Base-by-base conservation (phyloP, 2,113 vertebrate species). In the Dunckerocampus dactyliophorus region DNA sequence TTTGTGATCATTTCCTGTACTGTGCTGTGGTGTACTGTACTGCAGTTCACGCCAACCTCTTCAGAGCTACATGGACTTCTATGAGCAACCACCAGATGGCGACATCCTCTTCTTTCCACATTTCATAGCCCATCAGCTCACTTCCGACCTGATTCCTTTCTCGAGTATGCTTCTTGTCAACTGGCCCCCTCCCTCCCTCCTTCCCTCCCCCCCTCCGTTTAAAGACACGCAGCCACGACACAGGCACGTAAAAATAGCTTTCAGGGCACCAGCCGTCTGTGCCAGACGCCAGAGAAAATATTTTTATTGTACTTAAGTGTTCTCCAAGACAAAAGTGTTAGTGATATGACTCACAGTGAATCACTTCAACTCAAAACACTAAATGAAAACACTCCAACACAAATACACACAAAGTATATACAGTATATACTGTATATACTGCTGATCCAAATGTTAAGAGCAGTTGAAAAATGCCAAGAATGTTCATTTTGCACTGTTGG, bases 81-180 rank as follows among this genome's bases (percentile, higher is more conserved):
- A 13, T 49, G 0, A 22, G 5, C 9, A 0, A n/a, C 85, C 87
- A 89, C 80, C 75, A 85, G 87, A 85, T 85, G 85, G 85, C 75
- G 15, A 73, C 74, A 65, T 80, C 55, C 61, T 24, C 85, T 71
- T 74, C 65, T 50, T 31, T 47, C 3, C 62, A 63, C 62, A 20
- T 51, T 63, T 62, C 60, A 21, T 54, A n/a, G 8, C 15, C 49
- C 20, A 64, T 55, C 16, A 46, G 42, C 45, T 28, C 28, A n/a
- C 19, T 42, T 56, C 1, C n/a, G 11, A 15, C 17, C 17, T 20
- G 34, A 31, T 24, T 53, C 51, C 24, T 28, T 8, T 16, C 1
- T 19, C 16, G 6, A 13, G 19, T 13, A 8, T 37, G 10, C 31
- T 55, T 39, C 22, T 19, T 43, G 39, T 14, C 8, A 39, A 39